These are phyloP conservation scores for Apteryx owenii DNA, from an alignment of 2,113 vertebrate genomes.

Conservation along the genomic window DNA sequence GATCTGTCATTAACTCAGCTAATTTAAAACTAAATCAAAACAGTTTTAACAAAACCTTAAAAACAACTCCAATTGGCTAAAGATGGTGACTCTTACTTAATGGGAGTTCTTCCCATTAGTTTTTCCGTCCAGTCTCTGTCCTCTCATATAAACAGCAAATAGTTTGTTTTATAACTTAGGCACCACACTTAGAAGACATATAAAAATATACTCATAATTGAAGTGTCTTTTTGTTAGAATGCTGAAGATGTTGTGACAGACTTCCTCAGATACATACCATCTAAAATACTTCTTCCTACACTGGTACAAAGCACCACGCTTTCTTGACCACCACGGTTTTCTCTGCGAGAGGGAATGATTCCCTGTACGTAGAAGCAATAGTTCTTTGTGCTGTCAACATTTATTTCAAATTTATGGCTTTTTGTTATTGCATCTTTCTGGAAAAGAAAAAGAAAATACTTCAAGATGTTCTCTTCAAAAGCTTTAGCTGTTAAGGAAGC, in stretches of 20 bases:
- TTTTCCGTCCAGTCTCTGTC: background rate
- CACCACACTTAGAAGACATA: background rate
- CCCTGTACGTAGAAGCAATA: conserved; percentile 90
- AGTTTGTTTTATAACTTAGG: background rate
- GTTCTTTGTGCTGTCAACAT: conserved; percentile 77
- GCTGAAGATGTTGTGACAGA: background rate
- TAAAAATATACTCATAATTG: background rate
- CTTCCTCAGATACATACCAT: conserved; percentile 41
- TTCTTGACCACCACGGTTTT: conserved; percentile 78
- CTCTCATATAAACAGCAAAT: background rate
- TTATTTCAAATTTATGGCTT: conserved; percentile 75
- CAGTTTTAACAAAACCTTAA: background rate
- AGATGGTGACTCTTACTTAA: background rate
- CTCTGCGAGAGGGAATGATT: conserved; percentile 70
- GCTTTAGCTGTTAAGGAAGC: background rate
- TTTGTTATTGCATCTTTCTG: conserved; percentile 80
- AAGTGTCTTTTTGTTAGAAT: background rate
- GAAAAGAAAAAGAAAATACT: background rate
- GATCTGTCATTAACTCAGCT: background rate
- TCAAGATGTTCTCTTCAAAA: background rate
- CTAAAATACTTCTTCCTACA: background rate
- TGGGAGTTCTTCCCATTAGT: background rate
- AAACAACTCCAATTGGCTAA: background rate
- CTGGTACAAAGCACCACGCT: conserved; percentile 78
- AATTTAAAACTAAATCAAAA: background rate